These are phyloP conservation scores for Lasioglossum vierecki DNA, from an alignment of 2,888 invertebrate genomes.

Conservation along the genomic window DNA sequence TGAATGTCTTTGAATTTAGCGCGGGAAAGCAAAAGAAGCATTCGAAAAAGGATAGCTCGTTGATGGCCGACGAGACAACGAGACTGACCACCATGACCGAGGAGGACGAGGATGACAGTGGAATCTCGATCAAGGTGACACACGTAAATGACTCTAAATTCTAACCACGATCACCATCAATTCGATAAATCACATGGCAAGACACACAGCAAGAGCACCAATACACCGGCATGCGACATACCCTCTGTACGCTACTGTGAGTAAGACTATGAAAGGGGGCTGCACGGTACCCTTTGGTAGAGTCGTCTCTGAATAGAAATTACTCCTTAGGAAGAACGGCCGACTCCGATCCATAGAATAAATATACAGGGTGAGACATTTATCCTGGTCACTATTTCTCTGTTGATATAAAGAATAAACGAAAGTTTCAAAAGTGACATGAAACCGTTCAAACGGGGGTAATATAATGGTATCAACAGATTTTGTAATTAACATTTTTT, in stretches of 20 bases:
- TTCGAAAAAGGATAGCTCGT: constrained; percentile 88
- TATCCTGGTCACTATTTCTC: no score
- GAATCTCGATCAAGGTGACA: constrained; percentile 87
- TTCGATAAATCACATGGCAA: constrained; percentile 71
- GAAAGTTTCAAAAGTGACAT: no score
- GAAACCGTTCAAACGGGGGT: no score
- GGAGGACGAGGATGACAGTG: constrained; percentile 90
- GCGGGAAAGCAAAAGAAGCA: constrained; percentile 89
- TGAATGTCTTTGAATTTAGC: constrained; percentile 63
- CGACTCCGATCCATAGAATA: not conserved
- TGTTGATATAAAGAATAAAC: no score
- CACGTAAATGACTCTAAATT: constrained; percentile 81
- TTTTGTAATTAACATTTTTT: no score
- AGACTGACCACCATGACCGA: constrained; percentile 94
- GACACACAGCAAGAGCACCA: constrained; percentile 80
- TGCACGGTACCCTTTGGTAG: constrained; percentile 64
- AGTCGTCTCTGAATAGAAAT: constrained; percentile 28
- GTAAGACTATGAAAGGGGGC: constrained; percentile 72
- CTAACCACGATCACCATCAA: constrained; percentile 74
- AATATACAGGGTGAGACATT: no score
- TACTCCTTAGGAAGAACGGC: not conserved
- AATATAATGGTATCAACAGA: no score
- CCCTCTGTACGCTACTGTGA: constrained; percentile 76
- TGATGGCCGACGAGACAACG: constrained; percentile 85
- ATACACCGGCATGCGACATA: constrained; percentile 79